Percentiles rank a stretch among this genome's conserved stretches.
Conservation (phyloP, 2,888 invertebrate genomes). For the Apotomis turbidana region DNA sequence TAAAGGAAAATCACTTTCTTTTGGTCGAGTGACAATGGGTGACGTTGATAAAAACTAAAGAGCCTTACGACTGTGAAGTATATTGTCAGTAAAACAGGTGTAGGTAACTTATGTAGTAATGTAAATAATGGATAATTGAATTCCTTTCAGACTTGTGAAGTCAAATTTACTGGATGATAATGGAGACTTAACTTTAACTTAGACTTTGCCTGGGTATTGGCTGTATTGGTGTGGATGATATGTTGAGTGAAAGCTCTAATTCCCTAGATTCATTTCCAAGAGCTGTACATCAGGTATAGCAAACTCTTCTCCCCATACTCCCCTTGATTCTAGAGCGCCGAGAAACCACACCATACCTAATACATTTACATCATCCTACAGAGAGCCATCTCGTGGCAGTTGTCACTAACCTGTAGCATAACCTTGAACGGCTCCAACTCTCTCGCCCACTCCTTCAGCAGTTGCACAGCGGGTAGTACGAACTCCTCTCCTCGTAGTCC, state of each 20-base stretch:
- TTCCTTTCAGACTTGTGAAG: too few species aligned
- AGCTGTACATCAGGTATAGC: conserved; percentile 93
- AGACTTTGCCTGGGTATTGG: too few species aligned
- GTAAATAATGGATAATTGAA: too few species aligned
- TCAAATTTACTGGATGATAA: too few species aligned
- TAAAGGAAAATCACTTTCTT: conserved; percentile 32
- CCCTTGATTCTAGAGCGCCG: conserved; percentile 97
- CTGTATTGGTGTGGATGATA: conserved; percentile 62
- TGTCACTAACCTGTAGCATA: conserved; percentile 88
- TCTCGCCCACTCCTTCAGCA: conserved; percentile 92
- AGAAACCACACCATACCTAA: conserved; percentile 95
- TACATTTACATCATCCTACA: conserved; percentile 92
- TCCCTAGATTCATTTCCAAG: conserved; percentile 92
- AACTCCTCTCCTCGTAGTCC: conserved; percentile 93
- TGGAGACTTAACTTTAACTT: too few species aligned
- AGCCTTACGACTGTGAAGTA: neutral
- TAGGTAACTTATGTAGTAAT: too few species aligned
- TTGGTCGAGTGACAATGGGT: conserved; percentile 19
- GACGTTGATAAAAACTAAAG: neutral
- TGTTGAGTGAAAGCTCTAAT: conserved; percentile 93
- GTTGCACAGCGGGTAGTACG: conserved; percentile 92
- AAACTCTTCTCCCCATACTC: conserved; percentile 92
- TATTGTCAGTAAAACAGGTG: neutral
- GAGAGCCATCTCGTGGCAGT: too few species aligned
- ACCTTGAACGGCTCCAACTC: conserved; percentile 95